Evolutionary conservation across 2,797 vertebrate genomes (phyloP).

Genomic region (Darevskia nairensis): DNA sequence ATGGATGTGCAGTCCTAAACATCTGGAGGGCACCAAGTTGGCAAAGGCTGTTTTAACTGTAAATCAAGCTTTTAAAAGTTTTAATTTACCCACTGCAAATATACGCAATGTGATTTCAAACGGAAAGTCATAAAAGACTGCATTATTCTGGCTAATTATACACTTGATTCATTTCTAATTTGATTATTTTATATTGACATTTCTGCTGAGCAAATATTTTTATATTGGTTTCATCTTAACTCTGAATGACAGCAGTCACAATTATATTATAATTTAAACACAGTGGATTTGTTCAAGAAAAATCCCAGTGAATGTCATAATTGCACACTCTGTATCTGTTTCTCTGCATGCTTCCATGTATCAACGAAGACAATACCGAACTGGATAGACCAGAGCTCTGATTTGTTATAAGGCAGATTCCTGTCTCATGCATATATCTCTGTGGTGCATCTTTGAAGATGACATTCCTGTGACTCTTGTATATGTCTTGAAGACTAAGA

Average conservation of each 20-base stretch:
- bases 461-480: not conserved
- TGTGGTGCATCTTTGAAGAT: not conserved
- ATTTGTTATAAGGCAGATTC: not conserved
- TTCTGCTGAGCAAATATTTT: constrained; percentile 69
- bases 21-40: too few species aligned
- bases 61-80: not conserved
- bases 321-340: not conserved
- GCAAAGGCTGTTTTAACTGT: not conserved
- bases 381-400: not conserved
- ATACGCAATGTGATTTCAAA: constrained; percentile 16
- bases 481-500: not conserved
- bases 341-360: not conserved
- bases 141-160: constrained; percentile 71
- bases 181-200: constrained; percentile 66
- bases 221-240: constrained; percentile 62
- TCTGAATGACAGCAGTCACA: constrained; percentile 50
- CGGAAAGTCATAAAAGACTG: constrained; percentile 30
- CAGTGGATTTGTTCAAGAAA: not conserved
- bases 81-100: not conserved
- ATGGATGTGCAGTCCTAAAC: too few species aligned
- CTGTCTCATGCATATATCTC: not conserved
- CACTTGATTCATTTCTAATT: constrained; percentile 68
- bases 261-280: constrained; percentile 57
- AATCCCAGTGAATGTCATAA: not conserved
- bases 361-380: not conserved